Base-by-base conservation (phyloP, 2,888 invertebrate genomes). In the Podotricha telesiphe region DNA sequence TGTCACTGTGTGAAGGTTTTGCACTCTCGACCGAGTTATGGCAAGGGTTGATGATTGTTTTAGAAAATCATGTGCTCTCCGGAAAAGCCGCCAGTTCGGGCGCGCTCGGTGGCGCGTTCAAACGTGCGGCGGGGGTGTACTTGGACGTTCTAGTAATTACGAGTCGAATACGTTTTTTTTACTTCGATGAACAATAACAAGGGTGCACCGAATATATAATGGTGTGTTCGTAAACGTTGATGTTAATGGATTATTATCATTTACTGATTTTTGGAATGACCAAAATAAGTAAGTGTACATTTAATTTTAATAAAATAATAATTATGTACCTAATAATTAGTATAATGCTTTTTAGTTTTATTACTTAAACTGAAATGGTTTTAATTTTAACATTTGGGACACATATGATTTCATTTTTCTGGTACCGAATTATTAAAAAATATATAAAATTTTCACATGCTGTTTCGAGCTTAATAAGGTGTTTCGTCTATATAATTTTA, bases 1-100 rank as follows among this genome's bases (percentile, higher is more conserved):
- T 90, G 91, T 91, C 89, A 92, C 88, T 90, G 89, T 92, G 92
- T 91, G 90, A 92, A 92, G 92, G 91, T 91, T 92, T 85, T 84
- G 85, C 89, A 87, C 90, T 88, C 88, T 87, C 91, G 90, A 90
- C 91, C 91, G 91, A 91, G 86, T 89, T 88, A 84, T 80, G 80
- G 77, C 80, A 78, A 85, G 88, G 89, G 87, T 86, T 87, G 89
- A 84, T 86, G 89, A 86, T 85, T 88, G 89, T 86, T 87, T 86
- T 82, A 79, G 88, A 84, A 87, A 87, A 88, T 88, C 89, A 89
- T 89, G 87, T 90, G 89, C 86, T 86, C 82, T 80, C 75, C 80
- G 84, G 87, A 84, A 88, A 87, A 87, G 77, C 81, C 78, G 79
- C 77, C 77, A 76, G 79, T 78, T 65, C 65, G 75, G 78, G 78